Base-by-base conservation (phyloP, 1,140 invertebrate species). In the Neodiprion virginianus region DNA sequence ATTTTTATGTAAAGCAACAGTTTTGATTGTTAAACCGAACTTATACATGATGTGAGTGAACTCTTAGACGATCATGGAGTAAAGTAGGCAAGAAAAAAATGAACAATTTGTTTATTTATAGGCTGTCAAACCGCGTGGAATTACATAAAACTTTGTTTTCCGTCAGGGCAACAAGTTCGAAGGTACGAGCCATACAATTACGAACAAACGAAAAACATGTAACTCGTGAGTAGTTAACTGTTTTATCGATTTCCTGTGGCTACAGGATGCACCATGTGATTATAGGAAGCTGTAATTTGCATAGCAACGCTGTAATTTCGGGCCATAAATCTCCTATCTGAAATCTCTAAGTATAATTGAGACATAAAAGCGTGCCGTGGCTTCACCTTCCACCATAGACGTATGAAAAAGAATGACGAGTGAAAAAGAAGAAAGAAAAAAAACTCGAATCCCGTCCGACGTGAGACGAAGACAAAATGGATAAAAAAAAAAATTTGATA, bases 321-420 rank as follows among this genome's bases (percentile, higher is more conserved):
- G 74, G 71, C 78, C 76, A 79, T 79, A 79, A 79, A 79, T 79
- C 78, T 79, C 75, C 74, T 66, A 66, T 79, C 78, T 72, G 67
- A 69, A 79, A 79, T 79, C 74, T 77, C 73, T 72, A 40, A 74
- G 78, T 77, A 75, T 79, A 79, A 79, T 79, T 79, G 78, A 79
- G 78, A 79, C 78, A 79, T 79, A 79, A 79, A 78, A 79, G 75
- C 74, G 75, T 77, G 75, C 75, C 78, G 53, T 61, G 11, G 53
- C 53, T 61, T 61, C 53, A 8, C 53, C 53, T 17, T 61, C 5
- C n/a, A 17, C 11, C 5, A 61, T 17, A 8, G 11, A 17, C 11
- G n/a, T 14, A 61, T 14, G n/a, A 61, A 61, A 61, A 61, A 61
- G 53, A 40, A 61, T 40, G 28, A 40, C 28, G 11, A 14, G 53